Evolutionary conservation across 2,888 invertebrate species (phyloP).

Genomic region (Pogonocherus hispidulus): DNA sequence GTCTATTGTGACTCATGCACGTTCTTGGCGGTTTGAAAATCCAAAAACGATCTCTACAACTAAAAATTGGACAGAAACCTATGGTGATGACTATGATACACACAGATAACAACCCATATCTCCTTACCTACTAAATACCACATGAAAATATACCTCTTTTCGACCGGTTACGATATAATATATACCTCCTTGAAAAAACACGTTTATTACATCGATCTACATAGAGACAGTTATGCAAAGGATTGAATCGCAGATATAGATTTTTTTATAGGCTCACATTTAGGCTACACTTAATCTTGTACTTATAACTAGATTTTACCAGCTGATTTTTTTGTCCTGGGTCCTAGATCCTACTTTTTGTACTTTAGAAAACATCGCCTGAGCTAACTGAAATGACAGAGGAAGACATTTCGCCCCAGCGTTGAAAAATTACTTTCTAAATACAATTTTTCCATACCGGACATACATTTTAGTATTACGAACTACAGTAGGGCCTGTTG

Average conservation of each 20-base stretch:
- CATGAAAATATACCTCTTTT: constrained; percentile 35
- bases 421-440: too few species aligned
- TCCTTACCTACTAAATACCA: constrained; percentile 30
- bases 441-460: too few species aligned
- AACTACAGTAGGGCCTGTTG: neutral
- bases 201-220: constrained; percentile 42
- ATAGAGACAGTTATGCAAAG: constrained; percentile 46
- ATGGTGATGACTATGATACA: constrained; percentile 11
- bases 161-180: constrained; percentile 27
- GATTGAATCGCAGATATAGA: constrained; percentile 36
- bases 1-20: constrained; percentile 6
- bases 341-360: constrained; percentile 14
- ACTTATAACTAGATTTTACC: constrained; percentile 17
- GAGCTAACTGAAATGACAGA: constrained; percentile 5
- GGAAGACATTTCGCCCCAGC: neutral
- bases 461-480: too few species aligned
- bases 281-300: constrained; percentile 47
- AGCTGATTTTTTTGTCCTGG: constrained; percentile 29
- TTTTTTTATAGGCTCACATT: constrained; percentile 48
- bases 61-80: neutral
- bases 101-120: constrained; percentile 27
- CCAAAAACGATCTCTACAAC: neutral
- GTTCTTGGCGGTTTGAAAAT: neutral
- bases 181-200: constrained; percentile 28
- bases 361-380: constrained; percentile 20